phyloP scores from a whole-genome alignment of 1,140 invertebrate genomes.

The Heliconius melpomene region DNA sequence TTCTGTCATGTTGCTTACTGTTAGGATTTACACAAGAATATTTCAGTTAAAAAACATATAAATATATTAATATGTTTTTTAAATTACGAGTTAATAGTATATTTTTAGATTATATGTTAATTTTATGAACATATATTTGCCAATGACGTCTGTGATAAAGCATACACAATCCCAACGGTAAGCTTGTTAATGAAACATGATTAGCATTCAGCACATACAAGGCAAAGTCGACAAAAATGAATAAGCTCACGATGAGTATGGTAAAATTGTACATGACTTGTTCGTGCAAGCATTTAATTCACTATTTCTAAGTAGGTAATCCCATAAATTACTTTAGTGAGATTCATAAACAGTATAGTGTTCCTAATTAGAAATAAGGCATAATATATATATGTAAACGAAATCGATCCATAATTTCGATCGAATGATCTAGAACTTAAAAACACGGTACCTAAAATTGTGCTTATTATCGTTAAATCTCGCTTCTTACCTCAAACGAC shows the following conservation, averaged over 20 bases:
- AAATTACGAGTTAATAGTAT: too few relatives aligned
- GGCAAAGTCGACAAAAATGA: slow-evolving; percentile 28
- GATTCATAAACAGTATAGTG: not conserved
- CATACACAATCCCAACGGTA: not conserved
- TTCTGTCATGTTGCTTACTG: not conserved
- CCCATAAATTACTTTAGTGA: slow-evolving; percentile 7
- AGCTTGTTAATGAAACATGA: slow-evolving; percentile 20
- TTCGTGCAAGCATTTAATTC: slow-evolving; percentile 16
- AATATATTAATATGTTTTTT: too few relatives aligned
- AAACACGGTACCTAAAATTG: slow-evolving; percentile 31
- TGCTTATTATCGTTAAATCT: slow-evolving; percentile 44
- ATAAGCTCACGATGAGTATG: slow-evolving; percentile 14
- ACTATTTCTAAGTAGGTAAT: slow-evolving; percentile 13
- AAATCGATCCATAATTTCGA: slow-evolving; percentile 36
- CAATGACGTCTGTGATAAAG: not conserved
- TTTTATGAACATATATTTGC: not conserved
- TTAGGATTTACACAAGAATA: not conserved
- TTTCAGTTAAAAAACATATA: not conserved
- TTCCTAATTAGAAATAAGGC: not conserved
- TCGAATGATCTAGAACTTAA: slow-evolving; percentile 38
- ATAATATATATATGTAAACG: slow-evolving; percentile 15
- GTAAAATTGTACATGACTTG: slow-evolving; percentile 9
- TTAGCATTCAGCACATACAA: slow-evolving; percentile 24
- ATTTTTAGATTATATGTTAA: too few relatives aligned
- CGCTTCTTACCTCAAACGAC: slow-evolving; percentile 74